Evolutionary conservation across 2,113 vertebrate genomes (phyloP).

Genomic region (Melospiza melodia): DNA sequence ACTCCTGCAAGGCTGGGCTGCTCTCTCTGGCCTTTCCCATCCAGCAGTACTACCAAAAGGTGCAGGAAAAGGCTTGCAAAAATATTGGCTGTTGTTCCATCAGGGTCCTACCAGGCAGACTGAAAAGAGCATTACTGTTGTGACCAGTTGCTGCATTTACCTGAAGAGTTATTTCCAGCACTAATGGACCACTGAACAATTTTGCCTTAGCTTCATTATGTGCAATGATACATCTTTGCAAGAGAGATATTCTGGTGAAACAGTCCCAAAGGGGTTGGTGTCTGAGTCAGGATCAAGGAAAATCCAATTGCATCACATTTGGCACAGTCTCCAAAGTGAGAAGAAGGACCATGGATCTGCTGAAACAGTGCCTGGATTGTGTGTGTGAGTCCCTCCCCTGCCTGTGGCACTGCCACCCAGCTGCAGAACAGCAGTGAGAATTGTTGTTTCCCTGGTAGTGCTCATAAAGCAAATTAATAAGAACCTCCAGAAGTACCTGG

Average conservation of each 20-base stretch:
- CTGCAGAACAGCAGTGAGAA: not conserved
- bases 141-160: not conserved
- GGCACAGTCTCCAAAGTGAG: not conserved
- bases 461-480: not conserved
- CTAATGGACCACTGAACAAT: not conserved
- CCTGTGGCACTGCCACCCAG: not conserved
- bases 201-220: not conserved
- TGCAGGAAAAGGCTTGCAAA: not conserved
- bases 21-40: not conserved
- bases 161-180: not conserved
- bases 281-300: not conserved
- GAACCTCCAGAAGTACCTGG: not conserved
- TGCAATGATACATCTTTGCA: not conserved
- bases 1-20: not conserved
- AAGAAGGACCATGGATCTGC: not conserved
- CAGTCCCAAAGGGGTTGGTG: not conserved
- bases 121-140: not conserved
- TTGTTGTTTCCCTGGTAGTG: not conserved
- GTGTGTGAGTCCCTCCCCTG: not conserved
- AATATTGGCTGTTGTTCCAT: not conserved
- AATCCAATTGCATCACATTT: not conserved
- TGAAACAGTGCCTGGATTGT: not conserved
- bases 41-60: not conserved
- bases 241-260: not conserved
- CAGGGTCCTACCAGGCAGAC: not conserved